Evolutionary conservation across 2,113 vertebrate species (phyloP), one percentile per base, ranked within the genome.

Genomic region (Aphyosemion australe): DNA sequence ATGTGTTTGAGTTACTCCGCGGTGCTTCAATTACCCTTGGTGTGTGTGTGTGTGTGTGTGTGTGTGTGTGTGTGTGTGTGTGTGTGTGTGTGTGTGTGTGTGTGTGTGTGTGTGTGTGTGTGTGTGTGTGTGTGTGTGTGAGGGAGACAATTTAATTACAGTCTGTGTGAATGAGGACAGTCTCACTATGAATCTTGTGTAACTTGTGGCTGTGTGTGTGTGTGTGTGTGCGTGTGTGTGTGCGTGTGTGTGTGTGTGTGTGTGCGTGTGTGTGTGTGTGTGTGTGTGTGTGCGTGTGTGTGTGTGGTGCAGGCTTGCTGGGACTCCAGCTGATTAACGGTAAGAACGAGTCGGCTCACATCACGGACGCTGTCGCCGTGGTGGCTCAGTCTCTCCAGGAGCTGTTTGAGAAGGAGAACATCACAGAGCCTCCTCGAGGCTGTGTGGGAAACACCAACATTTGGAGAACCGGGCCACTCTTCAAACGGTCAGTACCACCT

Each of bases 361-460:
- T 99, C 85, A 92, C 93, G 0, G 97, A 99, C 0, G 97, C 97
- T 0, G 97, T 99, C 0, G 94, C 94, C 0, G 94, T 99, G 60
- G 96, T 98, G 78, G 96, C 96, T 2, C 96, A 98, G 90, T 96
- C 96, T 0, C 95, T 99, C 64, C 96, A 98, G 13, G 96, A 99
- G 80, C 88, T 99, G 31, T 96, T 98, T 58, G 97, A 99, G 87
- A 99, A 98, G 76, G 97, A 99, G 90, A 99, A 99, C 84, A 98
- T 98, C 86, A 99, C 97, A 0, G 97, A 98, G 82, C 97, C 97
- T 0, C 97, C 97, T 0, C 91, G 95, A 13, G 97, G 97, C 69
- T 99, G 97, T 2, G 97, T 99, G 78, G 97, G 97, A 13, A 99
- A 99, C 89, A 99, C 97, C 86, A 99, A 99, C 91, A 99, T 99